Conservation (phyloP, 1,140 invertebrate genomes). For the Platyura marginata region DNA sequence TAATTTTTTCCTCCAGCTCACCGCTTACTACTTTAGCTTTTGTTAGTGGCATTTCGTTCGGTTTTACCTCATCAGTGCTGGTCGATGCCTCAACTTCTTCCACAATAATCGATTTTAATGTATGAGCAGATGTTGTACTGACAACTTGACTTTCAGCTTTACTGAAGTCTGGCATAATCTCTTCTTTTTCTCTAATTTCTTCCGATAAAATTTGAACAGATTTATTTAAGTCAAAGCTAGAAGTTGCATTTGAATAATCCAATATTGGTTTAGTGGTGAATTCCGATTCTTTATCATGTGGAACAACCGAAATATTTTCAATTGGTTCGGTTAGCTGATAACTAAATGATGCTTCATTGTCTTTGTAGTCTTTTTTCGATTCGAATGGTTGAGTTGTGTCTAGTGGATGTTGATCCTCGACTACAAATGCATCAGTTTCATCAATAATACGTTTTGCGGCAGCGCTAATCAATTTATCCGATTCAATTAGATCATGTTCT, state of each 20-base stretch:
- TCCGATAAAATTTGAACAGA: background rate
- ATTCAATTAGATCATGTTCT: background rate
- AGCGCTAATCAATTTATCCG: too few species aligned
- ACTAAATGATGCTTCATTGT: background rate
- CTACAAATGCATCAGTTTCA: background rate
- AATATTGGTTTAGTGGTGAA: background rate
- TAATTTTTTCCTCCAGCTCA: background rate
- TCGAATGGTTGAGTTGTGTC: background rate
- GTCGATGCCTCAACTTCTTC: background rate
- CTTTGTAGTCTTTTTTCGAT: background rate
- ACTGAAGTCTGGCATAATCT: too few species aligned
- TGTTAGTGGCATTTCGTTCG: background rate
- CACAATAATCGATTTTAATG: background rate
- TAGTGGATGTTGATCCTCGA: background rate
- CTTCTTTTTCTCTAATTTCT: background rate
- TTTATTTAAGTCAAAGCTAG: background rate
- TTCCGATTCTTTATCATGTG: conserved; percentile 1
- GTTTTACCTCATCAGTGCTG: background rate
- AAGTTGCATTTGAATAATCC: background rate
- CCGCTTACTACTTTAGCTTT: background rate
- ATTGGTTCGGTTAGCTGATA: background rate
- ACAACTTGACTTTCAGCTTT: background rate
- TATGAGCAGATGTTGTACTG: background rate
- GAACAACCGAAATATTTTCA: background rate
- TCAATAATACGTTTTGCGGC: background rate